Evolutionary conservation across 2,888 invertebrate species (phyloP).

Genomic region (Lycocerus yunnanus): DNA sequence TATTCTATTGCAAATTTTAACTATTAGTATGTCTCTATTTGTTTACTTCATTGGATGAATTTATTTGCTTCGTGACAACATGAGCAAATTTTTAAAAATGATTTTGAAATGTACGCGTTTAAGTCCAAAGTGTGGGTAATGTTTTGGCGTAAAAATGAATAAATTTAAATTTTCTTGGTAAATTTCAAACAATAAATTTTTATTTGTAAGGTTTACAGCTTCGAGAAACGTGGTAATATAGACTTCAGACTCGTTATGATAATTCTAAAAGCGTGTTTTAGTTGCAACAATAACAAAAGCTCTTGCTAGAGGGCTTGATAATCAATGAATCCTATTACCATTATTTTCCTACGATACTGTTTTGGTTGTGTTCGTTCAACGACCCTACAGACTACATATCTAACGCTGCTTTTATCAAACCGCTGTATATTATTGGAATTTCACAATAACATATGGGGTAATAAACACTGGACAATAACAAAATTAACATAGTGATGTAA

Average conservation of each 20-base stretch:
- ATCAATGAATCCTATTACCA: constrained; percentile 11
- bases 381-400: not conserved
- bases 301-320: constrained; percentile 5
- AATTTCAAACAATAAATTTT: constrained; percentile 8
- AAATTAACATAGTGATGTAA: not conserved
- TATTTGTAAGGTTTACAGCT: not conserved
- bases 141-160: not conserved
- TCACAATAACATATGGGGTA: not conserved
- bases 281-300: constrained; percentile 13
- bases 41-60: too few relatives aligned
- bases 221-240: not conserved
- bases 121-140: not conserved
- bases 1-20: not conserved
- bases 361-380: constrained; percentile 1
- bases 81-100: not conserved
- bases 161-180: not conserved
- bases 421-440: not conserved
- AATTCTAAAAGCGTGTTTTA: constrained; percentile 11
- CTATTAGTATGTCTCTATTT: too few relatives aligned
- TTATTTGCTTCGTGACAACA: too few relatives aligned
- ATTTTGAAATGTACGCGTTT: not conserved
- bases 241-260: constrained; percentile 11
- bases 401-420: not conserved
- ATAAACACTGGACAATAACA: not conserved
- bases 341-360: not conserved